Percentiles rank a stretch among this genome's conserved stretches.
Conservation (phyloP, 2,797 vertebrate genomes). For the Smutsia temminckii region DNA sequence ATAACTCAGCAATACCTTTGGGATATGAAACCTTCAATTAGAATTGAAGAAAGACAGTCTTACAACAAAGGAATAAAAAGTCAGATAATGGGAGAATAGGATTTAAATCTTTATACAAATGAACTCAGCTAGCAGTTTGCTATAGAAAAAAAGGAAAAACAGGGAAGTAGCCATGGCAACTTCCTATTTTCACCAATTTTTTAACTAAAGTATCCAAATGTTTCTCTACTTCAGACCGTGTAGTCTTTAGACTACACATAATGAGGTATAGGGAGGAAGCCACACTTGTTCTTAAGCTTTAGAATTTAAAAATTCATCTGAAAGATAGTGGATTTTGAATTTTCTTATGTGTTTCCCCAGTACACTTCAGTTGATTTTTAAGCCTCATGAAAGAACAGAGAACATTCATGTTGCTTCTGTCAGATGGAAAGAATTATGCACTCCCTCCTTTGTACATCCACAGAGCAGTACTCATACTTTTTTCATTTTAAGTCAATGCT, state of each 20-base stretch:
- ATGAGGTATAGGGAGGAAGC: neutral
- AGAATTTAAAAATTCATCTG: neutral
- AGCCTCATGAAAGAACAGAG: neutral
- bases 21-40: slow-evolving; percentile 41
- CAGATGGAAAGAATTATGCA: neutral
- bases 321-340: neutral
- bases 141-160: slow-evolving; percentile 44
- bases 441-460: neutral
- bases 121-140: slow-evolving; percentile 57
- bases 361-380: neutral
- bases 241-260: slow-evolving; percentile 47
- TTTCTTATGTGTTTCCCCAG: neutral
- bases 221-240: slow-evolving; percentile 8
- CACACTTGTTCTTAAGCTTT: neutral
- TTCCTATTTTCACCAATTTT: slow-evolving; percentile 32
- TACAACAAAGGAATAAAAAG: slow-evolving; percentile 55
- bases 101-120: slow-evolving; percentile 58
- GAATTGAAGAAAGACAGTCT: slow-evolving; percentile 58
- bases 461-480: neutral
- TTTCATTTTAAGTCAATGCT: neutral
- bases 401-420: neutral
- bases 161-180: slow-evolving; percentile 61
- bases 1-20: slow-evolving; percentile 23
- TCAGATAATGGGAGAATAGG: slow-evolving; percentile 55
- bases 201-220: slow-evolving; percentile 45